phyloP scores from a whole-genome alignment of 2,888 invertebrate genomes.

The Drosophila prolongata region DNA sequence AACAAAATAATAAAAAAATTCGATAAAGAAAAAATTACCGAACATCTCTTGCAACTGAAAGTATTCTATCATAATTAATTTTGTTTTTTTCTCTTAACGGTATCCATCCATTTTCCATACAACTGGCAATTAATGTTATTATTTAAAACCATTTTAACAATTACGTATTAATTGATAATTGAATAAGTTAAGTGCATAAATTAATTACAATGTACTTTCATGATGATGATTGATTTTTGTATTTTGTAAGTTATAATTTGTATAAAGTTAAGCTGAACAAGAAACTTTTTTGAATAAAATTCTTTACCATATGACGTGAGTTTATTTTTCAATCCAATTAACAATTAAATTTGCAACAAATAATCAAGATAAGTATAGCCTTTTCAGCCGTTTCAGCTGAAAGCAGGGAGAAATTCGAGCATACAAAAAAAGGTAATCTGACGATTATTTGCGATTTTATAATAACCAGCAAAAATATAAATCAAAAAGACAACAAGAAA shows the following conservation, averaged over 20 bases:
- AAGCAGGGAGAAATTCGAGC: too few relatives aligned
- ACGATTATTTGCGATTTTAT: too few relatives aligned
- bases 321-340: too few relatives aligned
- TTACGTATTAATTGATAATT: conserved; percentile 46
- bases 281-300: conserved; percentile 78
- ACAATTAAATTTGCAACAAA: not conserved
- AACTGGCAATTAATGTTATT: conserved; percentile 61
- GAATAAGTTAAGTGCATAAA: conserved; percentile 67
- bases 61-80: conserved; percentile 47
- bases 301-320: conserved; percentile 63
- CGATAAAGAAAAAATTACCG: not conserved
- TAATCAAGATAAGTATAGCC: not conserved
- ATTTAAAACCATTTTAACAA: conserved; percentile 28
- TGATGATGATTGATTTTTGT: conserved; percentile 56
- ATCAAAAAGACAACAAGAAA: too few relatives aligned
- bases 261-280: conserved; percentile 74
- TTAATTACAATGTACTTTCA: conserved; percentile 62
- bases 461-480: too few relatives aligned
- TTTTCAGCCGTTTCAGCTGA: too few relatives aligned
- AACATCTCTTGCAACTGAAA: conserved; percentile 53
- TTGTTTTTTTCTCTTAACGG: conserved; percentile 23
- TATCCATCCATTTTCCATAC: conserved; percentile 59
- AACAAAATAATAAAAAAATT: conserved; percentile 9
- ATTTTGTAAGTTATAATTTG: conserved; percentile 74
- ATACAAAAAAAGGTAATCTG: too few relatives aligned